phyloP scores from a whole-genome alignment of 2,888 invertebrate species.

The Serrognathus titanus region DNA sequence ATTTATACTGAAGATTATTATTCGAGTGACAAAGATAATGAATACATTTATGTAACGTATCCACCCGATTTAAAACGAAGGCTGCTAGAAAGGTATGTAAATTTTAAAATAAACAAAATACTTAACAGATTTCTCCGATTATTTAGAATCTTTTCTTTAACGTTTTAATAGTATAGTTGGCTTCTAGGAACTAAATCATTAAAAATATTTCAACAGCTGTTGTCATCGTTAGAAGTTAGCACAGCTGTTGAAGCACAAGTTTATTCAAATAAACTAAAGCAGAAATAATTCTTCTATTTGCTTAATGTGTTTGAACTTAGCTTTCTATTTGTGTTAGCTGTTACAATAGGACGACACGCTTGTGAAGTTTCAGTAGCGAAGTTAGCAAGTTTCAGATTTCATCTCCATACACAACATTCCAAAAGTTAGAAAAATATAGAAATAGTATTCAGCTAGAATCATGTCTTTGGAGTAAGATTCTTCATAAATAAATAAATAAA shows the following conservation, averaged over 20 bases:
- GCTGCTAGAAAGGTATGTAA: constrained; percentile 74
- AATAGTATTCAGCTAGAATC: too few relatives aligned
- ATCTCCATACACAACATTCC: constrained; percentile 7
- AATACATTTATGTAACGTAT: constrained; percentile 85
- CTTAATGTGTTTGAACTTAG: too few relatives aligned
- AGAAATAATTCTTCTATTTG: too few relatives aligned
- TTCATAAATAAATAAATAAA: too few relatives aligned
- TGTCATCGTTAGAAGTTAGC: too few relatives aligned
- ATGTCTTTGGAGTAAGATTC: too few relatives aligned
- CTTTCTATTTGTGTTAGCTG: constrained; percentile 55
- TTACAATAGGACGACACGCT: constrained; percentile 79
- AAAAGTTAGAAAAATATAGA: not conserved
- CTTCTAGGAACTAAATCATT: not conserved
- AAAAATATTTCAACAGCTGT: too few relatives aligned
- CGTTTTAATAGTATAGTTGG: not conserved
- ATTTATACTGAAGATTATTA: constrained; percentile 28
- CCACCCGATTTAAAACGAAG: constrained; percentile 82
- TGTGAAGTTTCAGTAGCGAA: constrained; percentile 51
- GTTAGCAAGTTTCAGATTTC: constrained; percentile 2
- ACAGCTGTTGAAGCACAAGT: too few relatives aligned
- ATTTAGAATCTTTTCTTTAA: not conserved
- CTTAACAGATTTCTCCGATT: constrained; percentile 35
- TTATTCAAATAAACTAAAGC: too few relatives aligned
- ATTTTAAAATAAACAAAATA: too few relatives aligned
- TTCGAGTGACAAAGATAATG: constrained; percentile 58